Conservation (phyloP, 2,113 vertebrate genomes). For the Heterotis niloticus region DNA sequence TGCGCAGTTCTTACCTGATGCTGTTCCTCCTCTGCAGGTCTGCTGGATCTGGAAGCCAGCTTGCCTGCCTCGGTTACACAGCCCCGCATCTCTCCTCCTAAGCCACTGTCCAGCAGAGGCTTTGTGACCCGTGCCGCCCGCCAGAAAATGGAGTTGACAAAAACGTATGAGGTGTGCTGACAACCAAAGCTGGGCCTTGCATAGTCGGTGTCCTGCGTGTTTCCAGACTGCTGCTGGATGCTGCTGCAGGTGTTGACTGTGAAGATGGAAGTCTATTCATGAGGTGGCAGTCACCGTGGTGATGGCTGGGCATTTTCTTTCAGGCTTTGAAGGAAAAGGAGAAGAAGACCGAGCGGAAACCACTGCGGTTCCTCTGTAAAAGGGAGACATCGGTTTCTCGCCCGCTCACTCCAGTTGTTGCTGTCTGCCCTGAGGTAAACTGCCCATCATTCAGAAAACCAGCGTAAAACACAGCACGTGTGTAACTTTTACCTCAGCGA, state of each 20-base stretch:
- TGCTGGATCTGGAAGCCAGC: constrained; percentile 70
- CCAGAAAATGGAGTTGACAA: constrained; percentile 57
- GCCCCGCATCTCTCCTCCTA: constrained; percentile 50
- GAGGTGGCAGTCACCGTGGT: no score
- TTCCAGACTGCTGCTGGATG: neutral
- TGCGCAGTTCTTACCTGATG: constrained; percentile 1
- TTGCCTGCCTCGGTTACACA: constrained; percentile 63
- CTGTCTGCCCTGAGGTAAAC: constrained; percentile 69
- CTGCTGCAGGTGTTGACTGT: neutral
- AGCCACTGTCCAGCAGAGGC: constrained; percentile 52
- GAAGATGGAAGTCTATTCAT: no score
- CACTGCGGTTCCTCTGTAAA: constrained; percentile 61
- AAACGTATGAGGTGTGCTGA: constrained; percentile 78
- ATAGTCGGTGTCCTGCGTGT: neutral
- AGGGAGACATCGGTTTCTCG: constrained; percentile 61
- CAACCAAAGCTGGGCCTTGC: neutral
- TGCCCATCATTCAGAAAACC: neutral
- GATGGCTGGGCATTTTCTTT: constrained; percentile 27
- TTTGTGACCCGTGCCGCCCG: constrained; percentile 59
- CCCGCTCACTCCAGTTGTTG: constrained; percentile 71
- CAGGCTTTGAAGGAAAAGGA: constrained; percentile 71
- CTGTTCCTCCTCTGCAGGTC: constrained; percentile 59
- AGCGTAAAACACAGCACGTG: no score
- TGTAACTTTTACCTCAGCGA: no score
- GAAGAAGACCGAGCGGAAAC: constrained; percentile 48